Percentiles rank a stretch among this genome's conserved stretches.
Evolutionary conservation across 2,888 invertebrate genomes (phyloP).

Genomic region (Athripsodes cinereus): DNA sequence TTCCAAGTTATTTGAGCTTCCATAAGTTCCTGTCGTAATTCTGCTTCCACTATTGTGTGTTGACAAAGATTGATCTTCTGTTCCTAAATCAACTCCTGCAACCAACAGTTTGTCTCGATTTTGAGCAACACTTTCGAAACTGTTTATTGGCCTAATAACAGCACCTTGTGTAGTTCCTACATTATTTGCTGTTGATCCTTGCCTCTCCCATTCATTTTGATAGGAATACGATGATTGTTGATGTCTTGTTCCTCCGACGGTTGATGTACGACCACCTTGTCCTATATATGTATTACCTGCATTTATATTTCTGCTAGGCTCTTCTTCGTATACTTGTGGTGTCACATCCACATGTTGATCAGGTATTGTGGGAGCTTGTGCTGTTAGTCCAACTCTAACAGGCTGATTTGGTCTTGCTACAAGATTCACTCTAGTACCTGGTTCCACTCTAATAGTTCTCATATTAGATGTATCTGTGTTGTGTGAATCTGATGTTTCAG

Average conservation of each 20-base stretch:
- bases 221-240: conserved; percentile 22
- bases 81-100: conserved; percentile 32
- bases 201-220: conserved; percentile 20
- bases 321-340: not conserved
- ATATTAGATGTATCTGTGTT: not conserved
- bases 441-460: not conserved
- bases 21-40: conserved; percentile 14
- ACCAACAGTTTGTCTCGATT: conserved; percentile 14
- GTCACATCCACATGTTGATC: too few relatives aligned
- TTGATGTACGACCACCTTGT: not conserved
- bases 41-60: conserved; percentile 22
- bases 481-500: not conserved
- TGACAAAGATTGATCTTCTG: conserved; percentile 32
- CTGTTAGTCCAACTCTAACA: not conserved
- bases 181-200: not conserved
- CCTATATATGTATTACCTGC: not conserved
- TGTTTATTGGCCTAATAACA: not conserved
- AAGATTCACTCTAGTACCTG: not conserved
- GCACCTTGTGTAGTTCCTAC: not conserved
- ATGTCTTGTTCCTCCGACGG: not conserved
- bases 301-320: not conserved
- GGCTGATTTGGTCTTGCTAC: not conserved
- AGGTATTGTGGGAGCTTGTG: not conserved
- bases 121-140: conserved; percentile 13
- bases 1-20: not conserved